phyloP scores from a whole-genome alignment of 2,113 vertebrate species.

The Megaleporinus macrocephalus region DNA sequence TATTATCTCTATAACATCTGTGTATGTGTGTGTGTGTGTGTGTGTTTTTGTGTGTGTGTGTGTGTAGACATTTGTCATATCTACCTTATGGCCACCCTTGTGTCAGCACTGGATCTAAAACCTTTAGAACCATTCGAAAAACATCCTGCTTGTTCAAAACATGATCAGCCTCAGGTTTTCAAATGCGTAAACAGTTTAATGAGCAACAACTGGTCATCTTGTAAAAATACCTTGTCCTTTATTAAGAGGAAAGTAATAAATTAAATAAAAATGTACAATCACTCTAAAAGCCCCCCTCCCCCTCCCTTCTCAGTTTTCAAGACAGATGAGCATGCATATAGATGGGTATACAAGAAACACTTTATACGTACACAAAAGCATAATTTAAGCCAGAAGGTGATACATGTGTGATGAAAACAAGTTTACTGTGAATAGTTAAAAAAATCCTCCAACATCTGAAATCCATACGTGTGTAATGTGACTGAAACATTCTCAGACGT shows the following conservation, averaged over 20 bases:
- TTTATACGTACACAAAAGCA: slow-evolving; percentile 31
- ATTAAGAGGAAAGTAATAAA: slow-evolving; percentile 68
- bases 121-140: too few relatives aligned
- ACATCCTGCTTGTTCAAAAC: too few relatives aligned
- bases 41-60: too few relatives aligned
- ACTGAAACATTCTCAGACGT: not conserved
- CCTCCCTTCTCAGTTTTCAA: slow-evolving; percentile 44
- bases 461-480: not conserved
- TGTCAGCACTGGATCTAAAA: too few relatives aligned
- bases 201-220: slow-evolving; percentile 34
- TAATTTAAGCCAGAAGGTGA: slow-evolving; percentile 32
- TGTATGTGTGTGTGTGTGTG: too few relatives aligned
- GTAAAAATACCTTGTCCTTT: slow-evolving; percentile 66
- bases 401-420: slow-evolving; percentile 3
- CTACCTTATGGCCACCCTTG: too few relatives aligned
- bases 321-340: slow-evolving; percentile 60
- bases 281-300: slow-evolving; percentile 39
- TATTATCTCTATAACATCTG: too few relatives aligned
- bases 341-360: slow-evolving; percentile 32
- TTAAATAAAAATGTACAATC: slow-evolving; percentile 66
- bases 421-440: slow-evolving; percentile 9
- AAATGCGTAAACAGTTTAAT: slow-evolving; percentile 13
- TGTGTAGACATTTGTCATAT: too few relatives aligned
- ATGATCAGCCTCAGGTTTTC: not conserved
- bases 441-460: not conserved